Evolutionary conservation across 2,797 vertebrate species (phyloP), one percentile per base, ranked within the genome.

Genomic region (Pygocentrus nattereri): DNA sequence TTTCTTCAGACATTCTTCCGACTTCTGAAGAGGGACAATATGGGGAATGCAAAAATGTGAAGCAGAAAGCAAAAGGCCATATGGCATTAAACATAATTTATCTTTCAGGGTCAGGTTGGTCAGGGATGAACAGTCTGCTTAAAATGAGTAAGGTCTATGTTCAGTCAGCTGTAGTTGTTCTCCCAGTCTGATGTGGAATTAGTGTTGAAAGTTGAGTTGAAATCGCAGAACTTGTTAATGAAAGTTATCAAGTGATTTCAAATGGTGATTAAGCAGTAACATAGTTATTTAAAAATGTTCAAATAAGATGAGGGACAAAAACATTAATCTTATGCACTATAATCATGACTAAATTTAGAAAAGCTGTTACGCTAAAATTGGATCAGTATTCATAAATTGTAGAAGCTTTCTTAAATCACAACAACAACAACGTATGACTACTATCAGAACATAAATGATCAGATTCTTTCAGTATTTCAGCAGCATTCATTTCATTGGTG

Each of bases 1-100:
- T 73, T 44, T 50, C 59, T 84, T 44, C 38, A 52, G 62, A 61
- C 69, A 73, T 44, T 50, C 59, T 84, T 44, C 38, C 52, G 62
- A 61, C 69, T 76, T 80, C 59, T 49, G 16, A 64, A 44, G 38
- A 69, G 44, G 27, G 7, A 50, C 41, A 78, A 41, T 52, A 12
- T 1, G 5, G 21, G 30, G 4, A 27, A n/a, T 23, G 3, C 6
- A 30, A 73, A 12, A 56, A 54, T 21, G 23, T 31, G 44, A 31
- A 52, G 1, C 3, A 52, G 25, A 30, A 52, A 8, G 41, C 18
- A 52, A 52, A 71, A 56, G 49, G 52, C 30, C 54, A 73, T 41
- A 5, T 73, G 71, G 52, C 2, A 12, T 31, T 52, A 34, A 19
- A 72, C 27, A 38, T 56, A 27, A 71, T 72, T 41, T 41, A 12